Evolutionary conservation across 2,888 invertebrate genomes (phyloP).

Genomic region (Caenorhabditis sulstoni): DNA sequence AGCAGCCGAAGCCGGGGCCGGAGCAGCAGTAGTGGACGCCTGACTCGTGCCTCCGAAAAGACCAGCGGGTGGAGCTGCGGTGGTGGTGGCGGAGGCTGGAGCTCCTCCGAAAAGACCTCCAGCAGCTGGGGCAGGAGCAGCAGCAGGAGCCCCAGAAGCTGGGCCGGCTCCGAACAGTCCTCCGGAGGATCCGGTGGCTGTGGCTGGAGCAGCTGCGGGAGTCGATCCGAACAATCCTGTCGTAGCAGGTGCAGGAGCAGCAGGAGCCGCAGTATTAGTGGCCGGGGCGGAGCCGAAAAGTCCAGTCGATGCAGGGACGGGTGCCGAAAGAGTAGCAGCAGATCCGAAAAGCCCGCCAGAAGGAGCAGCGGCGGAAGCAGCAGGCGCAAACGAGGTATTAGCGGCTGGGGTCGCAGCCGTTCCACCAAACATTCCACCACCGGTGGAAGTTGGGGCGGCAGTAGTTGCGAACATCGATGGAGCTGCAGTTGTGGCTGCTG

Average conservation of each 20-base stretch:
- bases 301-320: too few relatives aligned
- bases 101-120: constrained; percentile 12
- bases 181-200: not conserved
- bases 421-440: not conserved
- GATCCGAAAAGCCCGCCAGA: not conserved
- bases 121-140: constrained; percentile 13
- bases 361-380: not conserved
- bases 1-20: not conserved
- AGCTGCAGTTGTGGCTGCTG: constrained; percentile 1
- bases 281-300: not conserved
- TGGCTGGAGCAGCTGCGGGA: constrained; percentile 4
- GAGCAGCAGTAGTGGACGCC: not conserved
- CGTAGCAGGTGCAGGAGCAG: not conserved
- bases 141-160: not conserved
- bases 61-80: constrained; percentile 23
- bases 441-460: not conserved
- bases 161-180: constrained; percentile 24
- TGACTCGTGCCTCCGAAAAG: not conserved
- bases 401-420: not conserved
- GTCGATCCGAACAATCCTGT: constrained; percentile 6
- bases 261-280: too few relatives aligned
- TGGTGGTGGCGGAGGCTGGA: constrained; percentile 1
- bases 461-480: too few relatives aligned
- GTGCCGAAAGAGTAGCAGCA: too few relatives aligned
- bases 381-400: not conserved